These are phyloP conservation scores for Protula sp. DNA, from an alignment of 2,888 invertebrate genomes.

Conservation along the genomic window DNA sequence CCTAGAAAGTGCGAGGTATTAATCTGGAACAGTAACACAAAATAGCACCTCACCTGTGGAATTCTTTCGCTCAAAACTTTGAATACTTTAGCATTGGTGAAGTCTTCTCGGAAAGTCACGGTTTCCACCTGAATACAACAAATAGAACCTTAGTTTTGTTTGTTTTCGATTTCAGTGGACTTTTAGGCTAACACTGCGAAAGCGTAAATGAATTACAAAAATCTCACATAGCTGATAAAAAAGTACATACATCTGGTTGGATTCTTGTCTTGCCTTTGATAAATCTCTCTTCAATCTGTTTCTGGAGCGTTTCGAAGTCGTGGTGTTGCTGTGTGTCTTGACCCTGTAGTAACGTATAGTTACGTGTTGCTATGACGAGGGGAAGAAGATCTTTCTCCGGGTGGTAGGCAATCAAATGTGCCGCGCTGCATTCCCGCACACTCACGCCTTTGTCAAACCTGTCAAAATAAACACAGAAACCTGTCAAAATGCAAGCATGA, in stretches of 20 bases:
- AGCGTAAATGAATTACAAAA: too few relatives aligned
- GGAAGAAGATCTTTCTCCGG: constrained; percentile 32
- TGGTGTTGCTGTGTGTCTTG: constrained; percentile 26
- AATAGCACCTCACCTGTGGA: constrained; percentile 30
- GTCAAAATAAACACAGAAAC: too few relatives aligned
- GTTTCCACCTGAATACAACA: constrained; percentile 31
- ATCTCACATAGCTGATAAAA: too few relatives aligned
- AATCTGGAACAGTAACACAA: too few relatives aligned
- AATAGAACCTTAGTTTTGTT: too few relatives aligned
- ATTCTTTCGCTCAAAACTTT: constrained; percentile 28
- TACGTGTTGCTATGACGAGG: constrained; percentile 32
- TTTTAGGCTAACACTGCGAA: too few relatives aligned
- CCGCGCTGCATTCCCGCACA: constrained; percentile 8
- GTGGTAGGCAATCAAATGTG: constrained; percentile 21
- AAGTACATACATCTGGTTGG: constrained; percentile 6
- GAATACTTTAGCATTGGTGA: constrained; percentile 31
- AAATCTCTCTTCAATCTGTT: constrained; percentile 31
- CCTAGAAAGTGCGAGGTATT: too few relatives aligned
- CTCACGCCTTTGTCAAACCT: background rate
- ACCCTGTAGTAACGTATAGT: constrained; percentile 33
- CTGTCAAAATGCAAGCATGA: too few relatives aligned
- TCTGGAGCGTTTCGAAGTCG: constrained; percentile 29
- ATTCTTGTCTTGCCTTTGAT: constrained; percentile 18
- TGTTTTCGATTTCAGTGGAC: too few relatives aligned
- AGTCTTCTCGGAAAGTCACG: constrained; percentile 32